Evolutionary conservation across 2,888 invertebrate genomes (phyloP), one percentile per base, ranked within the genome.

Genomic region (Drosophila pegasa): DNA sequence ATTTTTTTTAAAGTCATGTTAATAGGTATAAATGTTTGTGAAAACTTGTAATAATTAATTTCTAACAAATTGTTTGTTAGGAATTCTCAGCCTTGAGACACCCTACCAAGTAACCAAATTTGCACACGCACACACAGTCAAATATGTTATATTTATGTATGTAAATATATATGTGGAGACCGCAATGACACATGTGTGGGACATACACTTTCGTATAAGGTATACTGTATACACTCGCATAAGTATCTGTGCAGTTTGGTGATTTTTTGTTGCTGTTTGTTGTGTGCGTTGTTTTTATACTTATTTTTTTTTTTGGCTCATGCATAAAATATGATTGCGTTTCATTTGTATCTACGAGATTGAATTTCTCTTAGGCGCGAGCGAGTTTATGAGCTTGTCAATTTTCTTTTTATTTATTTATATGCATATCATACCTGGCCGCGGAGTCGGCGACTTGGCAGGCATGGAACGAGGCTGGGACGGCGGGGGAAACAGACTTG

Each of bases 241-340:
- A 61, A 71, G 66, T 71, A 58, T 75, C 48, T 71, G 45, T 55
- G 68, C 55, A 75, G 65, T 47, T 57, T 27, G 40, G 45, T 37
- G 20, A n/a, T 55, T 31, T 43, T 33, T 40, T 33, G 51, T 31
- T 58, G 33, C 43, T 61, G 55, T 18, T 62, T 60, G 20, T 20
- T 68, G n/a, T 37, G 47, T 1, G 16, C 38, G 25, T 37, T 18
- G 25, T 25, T 40, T 41, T 50, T 37, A 25, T 25, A 41, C n/a
- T n/a, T n/a, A 43, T 40, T 52, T 61, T 69, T 69, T 75, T 78
- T 71, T 63, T 62, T 66, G 79, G 60, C 75, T 68, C 86, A 80
- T 85, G 69, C 87, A 85, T 85, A 87, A 85, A 85, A 85, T 87
- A 85, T 85, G 85, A 85, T 85, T 87, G 86, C 88, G 75, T 86